Evolutionary conservation across 2,888 invertebrate genomes (phyloP).

Genomic region (Nephrotoma guestfalica): DNA sequence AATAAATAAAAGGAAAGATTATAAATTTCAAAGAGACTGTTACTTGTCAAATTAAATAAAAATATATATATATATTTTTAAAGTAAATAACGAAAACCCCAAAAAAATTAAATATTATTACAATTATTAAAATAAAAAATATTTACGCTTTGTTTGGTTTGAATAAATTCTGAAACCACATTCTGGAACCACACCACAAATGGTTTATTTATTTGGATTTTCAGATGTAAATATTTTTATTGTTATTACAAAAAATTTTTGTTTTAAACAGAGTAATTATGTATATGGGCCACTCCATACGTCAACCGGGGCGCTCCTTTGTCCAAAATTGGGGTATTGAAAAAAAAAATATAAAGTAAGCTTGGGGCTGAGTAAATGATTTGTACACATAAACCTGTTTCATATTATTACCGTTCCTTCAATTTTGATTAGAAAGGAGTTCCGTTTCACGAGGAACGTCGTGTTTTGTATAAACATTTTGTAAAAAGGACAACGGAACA

Average conservation of each 20-base stretch:
- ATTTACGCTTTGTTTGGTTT: not conserved
- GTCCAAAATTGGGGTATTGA: too few relatives aligned
- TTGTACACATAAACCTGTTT: too few relatives aligned
- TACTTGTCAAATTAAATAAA: not conserved
- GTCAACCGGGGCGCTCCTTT: too few relatives aligned
- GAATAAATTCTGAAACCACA: not conserved
- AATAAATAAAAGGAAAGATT: not conserved
- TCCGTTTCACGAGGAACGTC: too few relatives aligned
- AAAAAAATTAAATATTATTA: not conserved
- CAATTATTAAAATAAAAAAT: not conserved
- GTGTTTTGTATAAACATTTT: not conserved
- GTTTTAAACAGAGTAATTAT: not conserved
- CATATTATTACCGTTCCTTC: too few relatives aligned
- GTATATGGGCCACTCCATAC: not conserved
- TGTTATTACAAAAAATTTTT: not conserved
- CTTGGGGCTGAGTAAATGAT: too few relatives aligned
- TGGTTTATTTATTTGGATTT: not conserved
- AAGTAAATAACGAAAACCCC: not conserved
- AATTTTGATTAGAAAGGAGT: too few relatives aligned
- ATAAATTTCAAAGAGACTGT: not conserved
- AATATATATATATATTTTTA: not conserved
- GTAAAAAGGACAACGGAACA: not conserved
- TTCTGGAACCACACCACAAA: not conserved
- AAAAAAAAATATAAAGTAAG: too few relatives aligned
- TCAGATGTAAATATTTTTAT: not conserved